These are phyloP conservation scores for Epinephelus coioides DNA, from an alignment of 2,797 vertebrate species.

Conservation along the genomic window DNA sequence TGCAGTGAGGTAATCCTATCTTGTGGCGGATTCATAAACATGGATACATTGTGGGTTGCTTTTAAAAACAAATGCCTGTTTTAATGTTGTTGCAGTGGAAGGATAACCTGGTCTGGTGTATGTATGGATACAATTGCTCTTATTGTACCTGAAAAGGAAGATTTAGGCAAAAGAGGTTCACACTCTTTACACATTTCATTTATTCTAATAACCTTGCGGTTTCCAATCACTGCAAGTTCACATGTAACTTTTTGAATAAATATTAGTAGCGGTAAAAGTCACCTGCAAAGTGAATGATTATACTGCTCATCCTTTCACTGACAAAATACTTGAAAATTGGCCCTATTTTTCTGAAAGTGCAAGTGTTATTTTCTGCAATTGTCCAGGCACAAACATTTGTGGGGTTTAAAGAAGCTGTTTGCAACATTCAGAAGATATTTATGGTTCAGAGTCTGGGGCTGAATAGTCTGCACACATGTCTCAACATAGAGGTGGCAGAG, in stretches of 20 bases:
- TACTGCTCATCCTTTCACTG: not conserved
- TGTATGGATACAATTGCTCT: not conserved
- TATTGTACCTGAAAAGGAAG: not conserved
- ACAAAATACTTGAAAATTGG: not conserved
- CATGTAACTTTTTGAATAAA: no score
- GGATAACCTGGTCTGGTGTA: not conserved
- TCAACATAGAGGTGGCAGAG: no score
- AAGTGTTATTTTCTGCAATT: no score
- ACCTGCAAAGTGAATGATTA: not conserved
- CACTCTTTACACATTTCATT: not conserved
- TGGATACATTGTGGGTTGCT: not conserved
- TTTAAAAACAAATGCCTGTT: not conserved
- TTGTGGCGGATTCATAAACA: constrained; percentile 3
- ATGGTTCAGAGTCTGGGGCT: no score
- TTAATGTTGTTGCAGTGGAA: not conserved
- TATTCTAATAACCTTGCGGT: not conserved
- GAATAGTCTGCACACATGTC: no score
- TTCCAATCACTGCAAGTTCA: not conserved
- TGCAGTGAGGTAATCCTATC: constrained; percentile 17
- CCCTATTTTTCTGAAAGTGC: not conserved
- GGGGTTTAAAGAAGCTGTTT: no score
- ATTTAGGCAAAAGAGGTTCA: not conserved
- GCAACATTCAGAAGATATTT: no score
- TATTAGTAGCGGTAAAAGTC: not conserved
- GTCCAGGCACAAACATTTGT: no score